These are phyloP conservation scores for Lophotriccus pileatus DNA, from an alignment of 2,797 vertebrate species.

Conservation along the genomic window DNA sequence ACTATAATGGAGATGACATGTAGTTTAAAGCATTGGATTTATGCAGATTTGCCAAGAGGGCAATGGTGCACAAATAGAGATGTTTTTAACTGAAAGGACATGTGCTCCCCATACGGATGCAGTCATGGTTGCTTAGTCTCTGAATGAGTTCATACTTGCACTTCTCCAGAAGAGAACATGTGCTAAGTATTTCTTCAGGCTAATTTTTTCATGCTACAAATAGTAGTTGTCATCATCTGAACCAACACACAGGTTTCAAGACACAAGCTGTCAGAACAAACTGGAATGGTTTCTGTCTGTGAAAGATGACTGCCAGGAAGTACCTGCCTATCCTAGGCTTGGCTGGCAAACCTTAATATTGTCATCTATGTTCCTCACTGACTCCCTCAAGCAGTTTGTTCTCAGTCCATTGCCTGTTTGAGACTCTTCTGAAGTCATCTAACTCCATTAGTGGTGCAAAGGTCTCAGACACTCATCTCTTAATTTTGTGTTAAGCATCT, in stretches of 20 bases:
- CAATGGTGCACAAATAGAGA: neutral
- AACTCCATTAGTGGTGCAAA: neutral
- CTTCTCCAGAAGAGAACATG: neutral
- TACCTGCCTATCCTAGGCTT: neutral
- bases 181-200: neutral
- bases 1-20: neutral
- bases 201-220: neutral
- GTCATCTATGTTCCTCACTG: neutral
- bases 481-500: neutral
- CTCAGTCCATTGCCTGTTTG: neutral
- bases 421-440: neutral
- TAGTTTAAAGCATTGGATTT: neutral
- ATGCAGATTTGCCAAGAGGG: neutral
- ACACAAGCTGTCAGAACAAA: neutral
- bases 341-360: neutral
- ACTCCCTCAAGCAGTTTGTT: neutral
- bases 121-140: neutral
- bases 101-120: neutral
- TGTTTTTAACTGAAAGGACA: neutral
- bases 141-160: neutral
- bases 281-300: neutral
- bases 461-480: neutral
- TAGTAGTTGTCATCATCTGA: conserved; percentile 2
- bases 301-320: neutral
- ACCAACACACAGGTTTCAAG: neutral